Conservation (phyloP, 2,113 vertebrate species). For the Leptobrachium ailaonicum region DNA sequence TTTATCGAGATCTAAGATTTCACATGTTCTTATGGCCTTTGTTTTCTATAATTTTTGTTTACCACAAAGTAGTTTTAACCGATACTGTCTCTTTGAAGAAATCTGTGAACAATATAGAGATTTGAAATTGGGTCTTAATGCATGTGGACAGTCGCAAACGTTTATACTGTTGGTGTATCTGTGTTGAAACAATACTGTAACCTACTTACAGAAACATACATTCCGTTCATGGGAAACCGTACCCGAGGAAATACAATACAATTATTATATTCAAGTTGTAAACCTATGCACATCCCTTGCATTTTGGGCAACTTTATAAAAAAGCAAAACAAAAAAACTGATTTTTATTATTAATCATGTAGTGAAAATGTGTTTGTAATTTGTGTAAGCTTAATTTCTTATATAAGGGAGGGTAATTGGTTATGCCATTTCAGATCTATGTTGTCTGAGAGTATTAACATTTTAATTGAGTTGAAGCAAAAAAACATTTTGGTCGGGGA, state of each 20-base stretch:
- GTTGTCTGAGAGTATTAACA: constrained; percentile 87
- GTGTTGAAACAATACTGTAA: constrained; percentile 85
- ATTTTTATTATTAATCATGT: constrained; percentile 93
- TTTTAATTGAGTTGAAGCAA: constrained; percentile 80
- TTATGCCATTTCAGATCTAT: constrained; percentile 88
- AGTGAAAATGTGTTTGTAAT: constrained; percentile 94
- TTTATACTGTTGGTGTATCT: constrained; percentile 90
- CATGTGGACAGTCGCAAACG: constrained; percentile 96
- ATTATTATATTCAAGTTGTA: constrained; percentile 81
- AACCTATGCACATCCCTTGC: constrained; percentile 96
- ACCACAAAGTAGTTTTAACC: constrained; percentile 55
- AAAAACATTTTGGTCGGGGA: constrained; percentile 63
- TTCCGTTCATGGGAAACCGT: constrained; percentile 85
- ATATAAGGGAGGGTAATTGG: constrained; percentile 78
- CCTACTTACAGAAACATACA: constrained; percentile 79
- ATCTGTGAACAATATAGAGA: constrained; percentile 88
- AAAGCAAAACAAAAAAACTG: constrained; percentile 74
- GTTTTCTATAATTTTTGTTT: constrained; percentile 25
- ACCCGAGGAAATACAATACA: constrained; percentile 80
- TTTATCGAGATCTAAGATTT: constrained; percentile 68
- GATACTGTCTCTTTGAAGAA: constrained; percentile 97
- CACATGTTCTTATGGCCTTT: constrained; percentile 75
- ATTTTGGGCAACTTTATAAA: constrained; percentile 92
- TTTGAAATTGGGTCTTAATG: constrained; percentile 92
- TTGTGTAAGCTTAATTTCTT: constrained; percentile 90